Base-by-base conservation (phyloP, 2,888 invertebrate species). In the Eupelmus urozonus region DNA sequence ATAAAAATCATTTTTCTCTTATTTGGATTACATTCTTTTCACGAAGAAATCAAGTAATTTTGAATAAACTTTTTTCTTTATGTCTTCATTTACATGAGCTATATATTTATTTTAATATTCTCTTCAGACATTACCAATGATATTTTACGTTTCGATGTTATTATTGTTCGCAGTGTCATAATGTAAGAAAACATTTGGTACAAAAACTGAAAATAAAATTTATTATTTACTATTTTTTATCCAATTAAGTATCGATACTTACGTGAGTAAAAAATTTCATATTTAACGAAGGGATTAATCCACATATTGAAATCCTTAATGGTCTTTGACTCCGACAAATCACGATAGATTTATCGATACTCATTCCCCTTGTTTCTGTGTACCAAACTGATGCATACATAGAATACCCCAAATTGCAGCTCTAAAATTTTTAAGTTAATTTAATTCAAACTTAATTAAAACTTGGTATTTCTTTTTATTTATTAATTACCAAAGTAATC, bases 131-230 rank as follows among this genome's bases (percentile, higher is more conserved):
- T n/a, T n/a, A n/a, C n/a, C n/a, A n/a, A n/a, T n/a, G n/a, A n/a
- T n/a, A n/a, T n/a, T n/a, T n/a, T n/a, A n/a, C n/a, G n/a, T 63
- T 42, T 63, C 65, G 40, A 53, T 5, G 2, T 25, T 53, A 11
- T 72, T 23, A 62, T 40, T 9, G 72, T 62, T 25, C 72, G 62
- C 4, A 72, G n/a, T 51, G 72, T 40, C 62, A 72, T 62, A 16
- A 34, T 51, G 29, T 72, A 62, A 0, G 72, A 62, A 53, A 72
- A 62, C 4, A 53, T 18, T 9, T 49, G 3, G 20, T 62, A 62
- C 18, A 72, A n/a, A 62, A 62, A 62, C 72, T 72, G 29, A 42
- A 16, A 51, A 71, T 51, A 29, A 40, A 1, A 2, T n/a, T 18
- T 51, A 34, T 29, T 4, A 27, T n/a, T 29, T 53, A n/a, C n/a